Evolutionary conservation across 2,113 vertebrate genomes (phyloP), one percentile per base, ranked within the genome.

Genomic region (Cryptomyrus ogoouensis): DNA sequence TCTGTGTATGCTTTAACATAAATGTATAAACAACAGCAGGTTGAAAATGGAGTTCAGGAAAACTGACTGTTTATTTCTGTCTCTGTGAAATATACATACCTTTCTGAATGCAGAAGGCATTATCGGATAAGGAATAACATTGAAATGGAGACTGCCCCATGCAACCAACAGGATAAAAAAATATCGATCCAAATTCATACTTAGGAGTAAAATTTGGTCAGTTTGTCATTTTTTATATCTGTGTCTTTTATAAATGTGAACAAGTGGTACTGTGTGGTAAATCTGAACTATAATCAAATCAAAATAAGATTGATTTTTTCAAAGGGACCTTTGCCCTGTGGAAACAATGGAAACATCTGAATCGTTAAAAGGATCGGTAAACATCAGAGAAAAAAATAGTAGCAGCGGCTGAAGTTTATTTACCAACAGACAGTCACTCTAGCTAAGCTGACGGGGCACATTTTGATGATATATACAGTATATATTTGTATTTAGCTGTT

Each of bases 281-380:
- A 49, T 86, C 44, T 86, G 7, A 49, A 27, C n/a, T 49, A n/a
- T n/a, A n/a, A 86, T 17, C 83, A n/a, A 44, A 9, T 85, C 44
- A n/a, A 85, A 85, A 85, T 47, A n/a, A n/a, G 27, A 85, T 85
- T 10, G 83, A 85, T 85, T 47, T 85, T 85, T 47, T 19, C 42
- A 31, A 47, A n/a, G 44, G 42, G 46, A 85, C 17, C 83, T 49
- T 24, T 85, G 83, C 83, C 83, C 83, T 50, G 83, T 85, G 44
- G 46, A 77, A 74, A 27, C 31, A 74, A 74, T 35, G 31, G 13
- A 15, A 17, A 49, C 42, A 47, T 85, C 42, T 27, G 83, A 49
- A 47, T 49, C 70, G 42, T 39, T 77, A 77, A 31, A 39, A 77
- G 27, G 70, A 77, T 39, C 15, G 1, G 70, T 5, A 39, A 77